These are phyloP conservation scores for Catharus bicknelli DNA, from an alignment of 2,113 vertebrate genomes.

Conservation along the genomic window DNA sequence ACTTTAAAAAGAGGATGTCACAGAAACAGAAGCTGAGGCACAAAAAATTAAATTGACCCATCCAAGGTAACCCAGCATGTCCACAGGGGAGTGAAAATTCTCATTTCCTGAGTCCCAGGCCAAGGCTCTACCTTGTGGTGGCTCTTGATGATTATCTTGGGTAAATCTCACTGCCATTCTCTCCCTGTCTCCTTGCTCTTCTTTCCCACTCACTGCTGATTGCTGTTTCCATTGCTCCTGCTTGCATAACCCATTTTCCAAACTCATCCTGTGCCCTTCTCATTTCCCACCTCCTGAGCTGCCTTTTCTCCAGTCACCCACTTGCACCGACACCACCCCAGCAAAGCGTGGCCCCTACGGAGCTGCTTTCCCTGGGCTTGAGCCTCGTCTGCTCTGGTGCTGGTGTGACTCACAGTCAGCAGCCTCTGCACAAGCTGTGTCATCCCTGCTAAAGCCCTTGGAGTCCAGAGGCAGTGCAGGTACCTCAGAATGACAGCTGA, in stretches of 20 bases:
- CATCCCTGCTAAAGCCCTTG: not conserved
- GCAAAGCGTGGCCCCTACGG: not conserved
- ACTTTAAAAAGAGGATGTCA: not conserved
- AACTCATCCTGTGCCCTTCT: not conserved
- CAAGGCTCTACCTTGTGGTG: not conserved
- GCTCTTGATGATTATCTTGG: not conserved
- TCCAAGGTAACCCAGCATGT: not conserved
- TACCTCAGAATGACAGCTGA: not conserved
- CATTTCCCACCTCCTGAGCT: not conserved
- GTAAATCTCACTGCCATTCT: not conserved
- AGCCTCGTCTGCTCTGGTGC: not conserved
- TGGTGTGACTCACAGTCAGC: not conserved
- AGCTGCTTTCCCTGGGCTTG: not conserved
- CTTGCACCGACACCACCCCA: not conserved
- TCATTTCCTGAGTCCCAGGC: not conserved
- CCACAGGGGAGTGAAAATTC: not conserved
- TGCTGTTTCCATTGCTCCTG: not conserved
- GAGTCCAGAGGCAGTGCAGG: not conserved
- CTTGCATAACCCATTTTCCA: not conserved
- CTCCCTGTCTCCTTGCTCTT: not conserved
- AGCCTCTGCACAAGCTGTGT: not conserved
- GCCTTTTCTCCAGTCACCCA: not conserved
- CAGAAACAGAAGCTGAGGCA: not conserved
- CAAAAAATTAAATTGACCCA: not conserved
- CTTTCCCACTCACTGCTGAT: not conserved